Base-by-base conservation (phyloP, 2,113 vertebrate genomes). In the Mormoops blainvillei region DNA sequence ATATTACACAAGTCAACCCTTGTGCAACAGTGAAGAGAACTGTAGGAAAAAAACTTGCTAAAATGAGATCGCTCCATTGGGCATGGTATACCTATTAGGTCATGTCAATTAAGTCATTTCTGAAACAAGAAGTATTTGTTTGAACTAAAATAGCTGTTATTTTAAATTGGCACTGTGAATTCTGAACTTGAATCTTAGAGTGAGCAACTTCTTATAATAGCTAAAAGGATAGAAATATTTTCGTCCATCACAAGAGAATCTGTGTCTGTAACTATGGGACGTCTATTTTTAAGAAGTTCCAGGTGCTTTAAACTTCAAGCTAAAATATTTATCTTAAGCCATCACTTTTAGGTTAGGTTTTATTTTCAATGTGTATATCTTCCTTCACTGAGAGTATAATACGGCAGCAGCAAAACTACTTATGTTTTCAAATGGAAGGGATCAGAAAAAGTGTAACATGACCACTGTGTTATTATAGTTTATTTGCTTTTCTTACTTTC, bases 101-200 rank as follows among this genome's bases (percentile, higher is more conserved):
- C 97, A 97, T 13, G 31, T 73, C 91, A 96, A 78, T 96, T 94
- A 97, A 97, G 88, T 86, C 88, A 95, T 95, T 96, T 88, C 82
- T 88, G 63, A 94, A 95, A 96, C 82, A 94, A 78, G 52, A 94
- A 41, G 50, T 87, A 96, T 96, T 96, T 96, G 88, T 96, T 94
- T 96, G 67, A 94, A 97, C 76, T 94, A 73, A 94, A 94, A 73
- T 56, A 50, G 22, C 33, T 96, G 76, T 94, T 96, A 73, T 78
- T 95, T 82, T 82, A 94, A 90, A 76, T 73, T 96, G 91, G 71
- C 28, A 78, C 36, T 73, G 45, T 81, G 52, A 88, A 58, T 94
- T 92, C 91, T 95, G 28, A 92, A 77, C 85, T 77, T 90, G 58
- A 81, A 90, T 83, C 43, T 90, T 87, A 78, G 8, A 92, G 12